Evolutionary conservation across 2,113 vertebrate genomes (phyloP).

Genomic region (Cryptotis parvus): DNA sequence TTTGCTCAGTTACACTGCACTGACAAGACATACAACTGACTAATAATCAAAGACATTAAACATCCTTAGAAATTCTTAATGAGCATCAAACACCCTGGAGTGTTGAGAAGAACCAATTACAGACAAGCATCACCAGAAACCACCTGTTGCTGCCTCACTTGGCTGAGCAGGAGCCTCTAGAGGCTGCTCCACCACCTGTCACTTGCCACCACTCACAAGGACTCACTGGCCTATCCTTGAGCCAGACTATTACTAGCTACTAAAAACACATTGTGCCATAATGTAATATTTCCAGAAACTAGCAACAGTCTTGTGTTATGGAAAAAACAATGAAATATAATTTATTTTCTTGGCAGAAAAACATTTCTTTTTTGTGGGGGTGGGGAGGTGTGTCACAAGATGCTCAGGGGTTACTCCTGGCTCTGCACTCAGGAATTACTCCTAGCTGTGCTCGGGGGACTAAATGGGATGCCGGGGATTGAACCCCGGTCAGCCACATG

Average conservation of each 20-base stretch:
- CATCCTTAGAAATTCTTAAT: background rate
- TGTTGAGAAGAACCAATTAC: background rate
- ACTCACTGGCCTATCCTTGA: background rate
- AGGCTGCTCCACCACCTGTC: background rate
- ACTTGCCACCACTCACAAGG: too few species aligned
- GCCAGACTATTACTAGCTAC: background rate
- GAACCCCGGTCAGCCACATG: too few species aligned
- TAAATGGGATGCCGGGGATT: too few species aligned
- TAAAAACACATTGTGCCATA: constrained; percentile 40
- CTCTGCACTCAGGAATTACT: too few species aligned
- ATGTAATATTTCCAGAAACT: constrained; percentile 55
- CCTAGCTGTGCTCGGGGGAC: too few species aligned
- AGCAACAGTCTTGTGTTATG: constrained; percentile 15
- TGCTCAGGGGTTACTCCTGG: too few species aligned
- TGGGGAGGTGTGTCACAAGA: too few species aligned
- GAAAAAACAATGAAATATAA: background rate
- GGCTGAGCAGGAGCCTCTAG: background rate
- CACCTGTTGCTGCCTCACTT: background rate
- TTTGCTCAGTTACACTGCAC: constrained; percentile 12
- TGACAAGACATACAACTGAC: constrained; percentile 29
- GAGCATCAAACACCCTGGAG: background rate
- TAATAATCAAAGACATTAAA: constrained; percentile 52
- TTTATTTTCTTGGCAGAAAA: constrained; percentile 41
- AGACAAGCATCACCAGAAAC: background rate
- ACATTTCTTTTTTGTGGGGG: too few species aligned